These are phyloP conservation scores for Pharmacophagus antenor DNA, from an alignment of 2,888 invertebrate species.

Conservation along the genomic window DNA sequence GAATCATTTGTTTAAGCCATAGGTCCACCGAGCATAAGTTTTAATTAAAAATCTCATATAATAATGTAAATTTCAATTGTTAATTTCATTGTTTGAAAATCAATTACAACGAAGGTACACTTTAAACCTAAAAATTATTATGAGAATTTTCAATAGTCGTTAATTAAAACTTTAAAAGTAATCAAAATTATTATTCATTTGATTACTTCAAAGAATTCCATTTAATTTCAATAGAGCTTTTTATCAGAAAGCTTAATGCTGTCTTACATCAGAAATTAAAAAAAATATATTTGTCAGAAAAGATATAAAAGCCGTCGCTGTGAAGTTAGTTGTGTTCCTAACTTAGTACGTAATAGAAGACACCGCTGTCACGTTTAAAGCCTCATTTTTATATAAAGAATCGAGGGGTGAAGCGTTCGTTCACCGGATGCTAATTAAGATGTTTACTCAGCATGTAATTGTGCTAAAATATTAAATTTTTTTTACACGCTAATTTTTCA, in stretches of 20 bases:
- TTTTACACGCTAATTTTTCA: no score
- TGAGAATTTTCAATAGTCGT: not conserved
- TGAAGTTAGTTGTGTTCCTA: not conserved
- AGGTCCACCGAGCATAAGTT: not conserved
- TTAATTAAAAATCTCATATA: not conserved
- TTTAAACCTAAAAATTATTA: not conserved
- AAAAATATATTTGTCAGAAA: not conserved
- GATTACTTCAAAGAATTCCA: slow-evolving; percentile 13
- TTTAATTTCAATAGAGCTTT: slow-evolving; percentile 8
- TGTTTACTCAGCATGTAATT: no score
- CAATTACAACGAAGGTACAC: not conserved
- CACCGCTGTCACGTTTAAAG: not conserved
- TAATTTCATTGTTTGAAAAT: not conserved
- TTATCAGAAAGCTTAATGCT: not conserved
- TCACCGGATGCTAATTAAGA: no score
- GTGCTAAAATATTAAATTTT: no score
- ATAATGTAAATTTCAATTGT: not conserved
- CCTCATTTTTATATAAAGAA: not conserved
- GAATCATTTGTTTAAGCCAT: not conserved
- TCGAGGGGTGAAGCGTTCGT: no score
- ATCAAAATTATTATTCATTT: slow-evolving; percentile 17
- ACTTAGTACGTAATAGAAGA: not conserved
- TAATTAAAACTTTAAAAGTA: slow-evolving; percentile 11
- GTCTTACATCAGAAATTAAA: not conserved
- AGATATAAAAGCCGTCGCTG: not conserved